These are phyloP conservation scores for Psittacula cyanocephala DNA, from an alignment of 2,113 vertebrate genomes.

Conservation along the genomic window DNA sequence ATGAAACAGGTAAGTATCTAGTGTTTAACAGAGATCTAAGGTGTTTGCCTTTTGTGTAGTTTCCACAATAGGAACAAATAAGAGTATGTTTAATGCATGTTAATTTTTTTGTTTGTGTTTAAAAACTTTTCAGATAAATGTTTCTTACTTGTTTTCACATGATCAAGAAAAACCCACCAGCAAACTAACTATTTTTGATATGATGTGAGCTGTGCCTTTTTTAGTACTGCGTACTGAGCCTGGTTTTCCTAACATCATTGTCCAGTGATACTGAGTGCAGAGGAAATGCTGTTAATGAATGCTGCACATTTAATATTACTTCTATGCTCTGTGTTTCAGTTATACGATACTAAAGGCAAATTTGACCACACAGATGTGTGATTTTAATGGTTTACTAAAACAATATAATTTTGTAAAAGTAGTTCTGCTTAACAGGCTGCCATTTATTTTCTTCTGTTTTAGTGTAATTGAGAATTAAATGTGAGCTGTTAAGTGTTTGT, in stretches of 20 bases:
- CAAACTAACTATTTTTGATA: neutral
- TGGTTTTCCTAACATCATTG: neutral
- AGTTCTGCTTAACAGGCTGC: neutral
- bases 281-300: neutral
- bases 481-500: neutral
- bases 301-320: neutral
- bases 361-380: neutral
- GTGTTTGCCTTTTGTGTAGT: neutral
- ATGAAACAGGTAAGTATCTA: neutral
- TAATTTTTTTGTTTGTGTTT: neutral
- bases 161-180: neutral
- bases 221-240: neutral
- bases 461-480: neutral
- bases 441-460: neutral
- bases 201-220: neutral
- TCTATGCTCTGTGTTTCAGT: neutral
- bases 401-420: neutral
- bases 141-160: neutral
- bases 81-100: neutral
- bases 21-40: neutral
- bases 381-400: neutral
- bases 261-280: neutral
- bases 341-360: neutral
- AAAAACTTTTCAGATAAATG: neutral
- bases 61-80: neutral